Evolutionary conservation across 2,113 vertebrate species (phyloP), one percentile per base, ranked within the genome.

Genomic region (Phocoena sinus): DNA sequence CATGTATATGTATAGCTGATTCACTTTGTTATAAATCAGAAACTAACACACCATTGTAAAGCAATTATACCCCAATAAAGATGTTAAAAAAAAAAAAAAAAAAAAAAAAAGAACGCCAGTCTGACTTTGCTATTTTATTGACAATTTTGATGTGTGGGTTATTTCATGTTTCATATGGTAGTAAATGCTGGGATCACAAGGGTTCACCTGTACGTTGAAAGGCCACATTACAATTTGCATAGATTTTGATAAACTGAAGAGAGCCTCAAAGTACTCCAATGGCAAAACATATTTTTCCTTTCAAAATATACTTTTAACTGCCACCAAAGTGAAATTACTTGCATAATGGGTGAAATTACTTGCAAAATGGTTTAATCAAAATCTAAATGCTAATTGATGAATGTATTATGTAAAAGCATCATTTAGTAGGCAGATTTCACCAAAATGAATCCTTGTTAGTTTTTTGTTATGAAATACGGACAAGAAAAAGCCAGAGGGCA

Each of bases 311-410:
- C 60, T 95, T 96, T 89, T 84, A 90, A 91, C 8, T 87, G 60
- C 41, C 41, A 60, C 83, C 58, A 79, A 95, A 65, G 13, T 85
- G 60, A 97, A 96, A 95, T 96, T 81, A 89, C 93, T 97, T 84
- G 33, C 56, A 96, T 82, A 97, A 92, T 82, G 67, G 74, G 13
- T 85, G 70, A 97, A 96, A 95, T 96, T 76, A 89, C 93, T 97
- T 84, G 33, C 50, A 96, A 79, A 97, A 92, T 79, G 67, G 74
- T 70, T 96, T 96, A 90, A 96, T 97, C 94, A 95, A 92, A 95
- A 96, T 63, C 38, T 84, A 67, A 95, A 95, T 83, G 87, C 94
- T 97, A 95, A 96, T 50, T 73, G 53, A 90, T 81, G 81, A 97
- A 53, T 73, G 86, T 95, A 70, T 91, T 96, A 65, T 76, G 81